phyloP scores from a whole-genome alignment of 2,888 invertebrate species.

The Hemithea aestivaria region DNA sequence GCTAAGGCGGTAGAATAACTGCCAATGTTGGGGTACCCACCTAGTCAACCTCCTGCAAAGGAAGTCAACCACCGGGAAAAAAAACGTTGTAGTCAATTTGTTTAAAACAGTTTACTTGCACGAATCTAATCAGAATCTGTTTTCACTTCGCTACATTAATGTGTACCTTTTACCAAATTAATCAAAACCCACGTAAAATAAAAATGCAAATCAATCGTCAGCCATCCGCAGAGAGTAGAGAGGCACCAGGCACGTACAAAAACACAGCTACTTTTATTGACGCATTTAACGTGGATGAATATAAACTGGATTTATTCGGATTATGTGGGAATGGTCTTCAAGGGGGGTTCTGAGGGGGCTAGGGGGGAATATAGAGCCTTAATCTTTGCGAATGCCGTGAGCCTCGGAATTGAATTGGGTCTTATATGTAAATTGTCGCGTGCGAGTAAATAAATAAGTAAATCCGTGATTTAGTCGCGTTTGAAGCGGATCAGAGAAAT shows the following conservation, averaged over 20 bases:
- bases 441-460: conserved; percentile 73
- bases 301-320: conserved; percentile 76
- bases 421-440: conserved; percentile 72
- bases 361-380: conserved; percentile 50
- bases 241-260: conserved; percentile 37
- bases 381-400: conserved; percentile 69
- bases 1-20: no score
- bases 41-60: no score
- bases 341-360: conserved; percentile 34
- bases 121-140: no score
- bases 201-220: conserved; percentile 20
- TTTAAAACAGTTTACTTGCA: no score
- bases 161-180: no score
- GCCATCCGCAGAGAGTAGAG: conserved; percentile 9
- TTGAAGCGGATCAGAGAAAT: conserved; percentile 49
- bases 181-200: conserved; percentile 5
- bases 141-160: no score
- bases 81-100: no score
- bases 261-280: conserved; percentile 70
- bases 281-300: conserved; percentile 77
- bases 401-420: conserved; percentile 73
- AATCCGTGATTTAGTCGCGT: conserved; percentile 64
- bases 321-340: conserved; percentile 63
- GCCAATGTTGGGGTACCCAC: no score
- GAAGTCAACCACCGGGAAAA: no score